Evolutionary conservation across 2,888 invertebrate genomes (phyloP), one percentile per base, ranked within the genome.

Genomic region (Nomada ruficornis): DNA sequence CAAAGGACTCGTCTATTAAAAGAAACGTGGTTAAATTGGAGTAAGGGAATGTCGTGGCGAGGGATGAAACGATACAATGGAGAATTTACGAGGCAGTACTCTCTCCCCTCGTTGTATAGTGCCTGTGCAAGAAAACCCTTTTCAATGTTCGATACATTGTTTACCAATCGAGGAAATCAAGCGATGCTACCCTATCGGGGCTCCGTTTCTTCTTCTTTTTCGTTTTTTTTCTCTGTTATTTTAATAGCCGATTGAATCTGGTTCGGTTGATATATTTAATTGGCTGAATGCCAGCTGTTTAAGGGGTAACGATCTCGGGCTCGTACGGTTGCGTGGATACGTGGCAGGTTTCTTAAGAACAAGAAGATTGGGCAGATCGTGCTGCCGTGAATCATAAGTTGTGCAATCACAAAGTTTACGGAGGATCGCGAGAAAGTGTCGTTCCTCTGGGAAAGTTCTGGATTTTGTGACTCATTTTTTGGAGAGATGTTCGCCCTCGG

Each of bases 21-120:
- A 77, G 69, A 81, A 68, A 74, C 68, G 29, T 18, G 62, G 18
- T 69, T 36, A 74, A 79, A 74, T 74, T 74, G 50, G 44, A 73
- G 55, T 73, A 74, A 69, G 55, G 26, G 64, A 74, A 74, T 59
- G 26, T 23, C 23, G 70, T 15, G 29, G 36, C 23, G 29, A 62
- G 70, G 60, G 70, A 50, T 50, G 60, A 59, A 20, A 47, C 75
- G 42, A 47, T 60, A 59, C 69, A 59, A 69, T 59, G n/a, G 26
- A 10, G 69, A 47, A 57, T 59, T 59, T 59, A 59, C 47, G 29
- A 36, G 15, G 20, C 15, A n/a, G 4, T 29, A 5, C 20, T n/a
- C n/a, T 10, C 11, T 7, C 15, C 23, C n/a, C 0, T n/a, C 44
- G 13, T 11, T 4, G 15, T 23, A 54, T 2, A 10, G 15, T 54